Evolutionary conservation across 2,888 invertebrate species (phyloP).

Genomic region (Spodoptera exigua): DNA sequence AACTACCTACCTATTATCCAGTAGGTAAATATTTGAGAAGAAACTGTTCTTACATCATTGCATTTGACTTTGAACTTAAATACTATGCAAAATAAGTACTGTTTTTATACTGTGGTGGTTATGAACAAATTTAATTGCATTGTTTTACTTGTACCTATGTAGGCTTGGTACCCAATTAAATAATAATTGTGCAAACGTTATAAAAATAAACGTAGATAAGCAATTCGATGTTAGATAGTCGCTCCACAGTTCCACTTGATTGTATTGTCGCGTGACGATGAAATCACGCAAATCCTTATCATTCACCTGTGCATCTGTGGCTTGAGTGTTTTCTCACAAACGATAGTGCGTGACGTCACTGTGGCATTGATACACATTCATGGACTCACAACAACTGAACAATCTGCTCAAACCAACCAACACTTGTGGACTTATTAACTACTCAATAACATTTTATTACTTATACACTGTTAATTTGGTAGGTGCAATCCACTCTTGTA

Average conservation of each 20-base stretch:
- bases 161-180: no score
- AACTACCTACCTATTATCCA: background rate
- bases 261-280: slow-evolving; percentile 37
- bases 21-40: slow-evolving; percentile 4
- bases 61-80: slow-evolving; percentile 7
- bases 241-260: slow-evolving; percentile 1
- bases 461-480: no score
- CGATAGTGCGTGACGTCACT: slow-evolving; percentile 50
- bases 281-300: slow-evolving; percentile 50
- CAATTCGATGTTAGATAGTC: slow-evolving; percentile 14
- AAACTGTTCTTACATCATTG: slow-evolving; percentile 9
- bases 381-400: slow-evolving; percentile 42
- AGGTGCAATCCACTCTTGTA: no score
- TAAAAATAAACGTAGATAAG: slow-evolving; percentile 6
- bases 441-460: no score
- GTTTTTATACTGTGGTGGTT: background rate
- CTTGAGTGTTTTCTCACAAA: slow-evolving; percentile 33
- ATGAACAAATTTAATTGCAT: background rate
- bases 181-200: background rate
- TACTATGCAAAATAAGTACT: background rate
- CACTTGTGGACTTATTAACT: background rate
- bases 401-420: slow-evolving; percentile 14
- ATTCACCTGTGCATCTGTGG: slow-evolving; percentile 38
- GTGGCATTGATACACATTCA: slow-evolving; percentile 54
- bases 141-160: background rate